Conservation (phyloP, 2,113 vertebrate genomes). For the Pseudorhombus dupliciocellatus region DNA sequence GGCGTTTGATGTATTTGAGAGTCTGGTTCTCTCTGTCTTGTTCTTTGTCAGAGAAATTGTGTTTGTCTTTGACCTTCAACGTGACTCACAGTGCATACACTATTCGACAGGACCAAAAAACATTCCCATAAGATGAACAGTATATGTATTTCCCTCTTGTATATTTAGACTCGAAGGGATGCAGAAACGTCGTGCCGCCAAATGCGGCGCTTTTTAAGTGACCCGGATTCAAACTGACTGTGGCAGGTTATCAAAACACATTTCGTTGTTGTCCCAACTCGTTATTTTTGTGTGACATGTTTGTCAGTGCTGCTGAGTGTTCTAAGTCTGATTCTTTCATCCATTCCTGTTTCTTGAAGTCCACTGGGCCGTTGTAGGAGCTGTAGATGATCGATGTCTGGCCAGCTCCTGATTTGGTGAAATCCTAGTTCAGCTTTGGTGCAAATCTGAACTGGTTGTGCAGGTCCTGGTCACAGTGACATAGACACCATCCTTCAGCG, state of each 20-base stretch:
- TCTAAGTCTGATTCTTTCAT: constrained; percentile 7
- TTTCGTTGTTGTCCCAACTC: constrained; percentile 32
- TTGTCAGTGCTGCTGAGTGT: background rate
- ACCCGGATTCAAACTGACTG: background rate
- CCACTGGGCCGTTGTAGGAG: too few relatives aligned
- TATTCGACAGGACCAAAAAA: constrained; percentile 4
- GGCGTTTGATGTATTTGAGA: background rate
- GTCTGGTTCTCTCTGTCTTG: constrained; percentile 4
- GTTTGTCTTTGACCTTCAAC: constrained; percentile 27
- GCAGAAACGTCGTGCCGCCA: constrained; percentile 17
- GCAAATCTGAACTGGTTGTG: too few relatives aligned
- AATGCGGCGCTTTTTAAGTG: background rate
- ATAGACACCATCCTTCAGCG: background rate
- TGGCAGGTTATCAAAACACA: constrained; percentile 30
- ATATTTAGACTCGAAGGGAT: constrained; percentile 33
- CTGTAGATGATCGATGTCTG: too few relatives aligned
- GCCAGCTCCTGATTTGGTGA: too few relatives aligned
- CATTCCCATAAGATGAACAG: constrained; percentile 14
- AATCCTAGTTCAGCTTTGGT: too few relatives aligned
- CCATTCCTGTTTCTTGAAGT: background rate
- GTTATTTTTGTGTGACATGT: constrained; percentile 21
- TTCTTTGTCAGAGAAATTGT: constrained; percentile 27
- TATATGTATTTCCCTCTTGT: background rate
- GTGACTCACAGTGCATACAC: constrained; percentile 1
- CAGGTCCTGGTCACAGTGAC: too few relatives aligned